These are phyloP conservation scores for Platycheirus albimanus DNA, from an alignment of 2,888 invertebrate genomes.

Conservation along the genomic window DNA sequence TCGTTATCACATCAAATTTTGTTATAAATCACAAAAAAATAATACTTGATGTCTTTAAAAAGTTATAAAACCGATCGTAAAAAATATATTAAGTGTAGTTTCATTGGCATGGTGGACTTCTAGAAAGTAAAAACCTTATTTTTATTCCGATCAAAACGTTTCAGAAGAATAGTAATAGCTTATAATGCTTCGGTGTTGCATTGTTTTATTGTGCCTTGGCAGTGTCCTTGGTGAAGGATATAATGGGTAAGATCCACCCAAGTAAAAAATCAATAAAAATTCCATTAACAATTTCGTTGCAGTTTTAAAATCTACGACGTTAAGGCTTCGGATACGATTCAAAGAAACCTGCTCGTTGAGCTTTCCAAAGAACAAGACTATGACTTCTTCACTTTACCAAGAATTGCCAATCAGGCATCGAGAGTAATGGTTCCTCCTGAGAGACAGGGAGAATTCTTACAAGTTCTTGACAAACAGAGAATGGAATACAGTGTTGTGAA, in stretches of 20 bases:
- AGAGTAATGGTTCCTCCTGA: constrained; percentile 78
- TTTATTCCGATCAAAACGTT: neutral
- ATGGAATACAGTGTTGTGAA: constrained; percentile 75
- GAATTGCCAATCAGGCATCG: constrained; percentile 73
- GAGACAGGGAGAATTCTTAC: constrained; percentile 75
- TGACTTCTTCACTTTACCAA: constrained; percentile 77
- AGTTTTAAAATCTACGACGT: constrained; percentile 79
- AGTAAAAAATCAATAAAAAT: neutral
- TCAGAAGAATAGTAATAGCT: neutral
- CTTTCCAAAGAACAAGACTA: constrained; percentile 75
- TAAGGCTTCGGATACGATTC: constrained; percentile 35
- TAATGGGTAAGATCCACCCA: constrained; percentile 71
- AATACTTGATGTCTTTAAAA: neutral
- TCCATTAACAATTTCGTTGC: neutral
- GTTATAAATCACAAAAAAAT: neutral
- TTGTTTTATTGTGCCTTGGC: constrained; percentile 41
- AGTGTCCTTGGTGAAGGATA: constrained; percentile 66
- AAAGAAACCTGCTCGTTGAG: constrained; percentile 75
- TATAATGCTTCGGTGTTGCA: constrained; percentile 25
- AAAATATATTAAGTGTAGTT: constrained; percentile 12
- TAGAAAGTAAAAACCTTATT: neutral
- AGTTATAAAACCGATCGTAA: neutral
- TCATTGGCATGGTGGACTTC: neutral
- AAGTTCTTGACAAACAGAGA: constrained; percentile 64
- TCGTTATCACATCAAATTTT: constrained; percentile 5